Conservation (phyloP, 2,113 vertebrate genomes). For the Ophiodon elongatus region DNA sequence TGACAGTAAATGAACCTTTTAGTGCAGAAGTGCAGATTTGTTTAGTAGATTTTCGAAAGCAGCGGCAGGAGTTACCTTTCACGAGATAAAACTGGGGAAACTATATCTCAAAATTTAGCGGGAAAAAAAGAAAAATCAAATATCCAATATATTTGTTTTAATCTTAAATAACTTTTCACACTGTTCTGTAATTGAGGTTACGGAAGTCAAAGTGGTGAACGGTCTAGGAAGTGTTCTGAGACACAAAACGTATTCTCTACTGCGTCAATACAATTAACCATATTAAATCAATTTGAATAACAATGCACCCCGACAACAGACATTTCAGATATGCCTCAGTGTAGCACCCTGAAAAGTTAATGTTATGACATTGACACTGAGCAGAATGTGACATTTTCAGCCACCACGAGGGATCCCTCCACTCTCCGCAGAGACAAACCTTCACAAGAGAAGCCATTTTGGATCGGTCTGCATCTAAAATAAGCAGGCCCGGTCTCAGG, state of each 20-base stretch:
- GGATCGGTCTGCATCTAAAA: conserved; percentile 70
- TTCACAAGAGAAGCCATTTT: conserved; percentile 69
- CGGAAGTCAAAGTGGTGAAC: neutral
- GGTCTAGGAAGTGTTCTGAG: neutral
- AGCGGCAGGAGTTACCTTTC: neutral
- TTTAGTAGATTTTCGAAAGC: neutral
- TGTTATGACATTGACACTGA: conserved; percentile 69
- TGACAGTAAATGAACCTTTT: neutral
- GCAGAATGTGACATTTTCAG: conserved; percentile 68
- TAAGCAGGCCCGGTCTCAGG: conserved; percentile 56
- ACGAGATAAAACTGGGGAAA: neutral
- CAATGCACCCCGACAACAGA: neutral
- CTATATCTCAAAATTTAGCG: neutral
- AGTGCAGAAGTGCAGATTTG: neutral
- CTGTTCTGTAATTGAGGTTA: neutral
- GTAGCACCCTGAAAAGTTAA: conserved; percentile 41
- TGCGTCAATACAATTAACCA: neutral
- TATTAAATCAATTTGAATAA: neutral
- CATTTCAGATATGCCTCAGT: conserved; percentile 28
- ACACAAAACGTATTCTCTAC: neutral
- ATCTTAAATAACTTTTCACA: neutral
- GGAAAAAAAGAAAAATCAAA: neutral
- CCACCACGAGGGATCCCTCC: conserved; percentile 50
- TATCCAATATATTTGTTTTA: neutral
- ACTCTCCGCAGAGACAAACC: conserved; percentile 53